Conservation (phyloP, 2,888 invertebrate species). For the Dynastes tityus region DNA sequence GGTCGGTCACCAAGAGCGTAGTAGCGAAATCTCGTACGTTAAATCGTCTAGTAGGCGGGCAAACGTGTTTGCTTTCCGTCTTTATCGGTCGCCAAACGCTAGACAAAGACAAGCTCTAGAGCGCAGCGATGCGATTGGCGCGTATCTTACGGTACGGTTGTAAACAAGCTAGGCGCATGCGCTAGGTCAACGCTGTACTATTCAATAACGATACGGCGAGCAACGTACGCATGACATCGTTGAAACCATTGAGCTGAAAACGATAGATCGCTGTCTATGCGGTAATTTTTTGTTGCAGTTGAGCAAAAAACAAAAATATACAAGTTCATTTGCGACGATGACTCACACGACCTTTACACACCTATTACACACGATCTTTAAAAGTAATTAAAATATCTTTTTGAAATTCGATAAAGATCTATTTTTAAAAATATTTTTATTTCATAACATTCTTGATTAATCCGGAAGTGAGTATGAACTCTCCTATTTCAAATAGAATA, state of each 20-base stretch:
- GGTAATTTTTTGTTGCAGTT: neutral
- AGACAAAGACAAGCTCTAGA: constrained; percentile 62
- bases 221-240: constrained; percentile 24
- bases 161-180: constrained; percentile 73
- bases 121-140: constrained; percentile 61
- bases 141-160: constrained; percentile 64
- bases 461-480: too few species aligned
- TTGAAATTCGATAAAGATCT: too few species aligned
- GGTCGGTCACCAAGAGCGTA: constrained; percentile 58
- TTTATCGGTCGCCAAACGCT: constrained; percentile 57
- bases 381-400: too few species aligned
- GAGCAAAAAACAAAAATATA: neutral
- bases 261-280: neutral
- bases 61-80: neutral
- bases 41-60: neutral
- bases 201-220: constrained; percentile 23
- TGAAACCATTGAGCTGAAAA: neutral
- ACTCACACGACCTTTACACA: too few species aligned
- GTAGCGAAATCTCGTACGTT: constrained; percentile 24
- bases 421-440: too few species aligned
- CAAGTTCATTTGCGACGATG: too few species aligned
- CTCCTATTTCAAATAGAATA: too few species aligned
- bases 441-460: too few species aligned
- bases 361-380: too few species aligned
- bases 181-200: constrained; percentile 56